Conservation (phyloP, 2,113 vertebrate species). For the Bufo bufo region DNA sequence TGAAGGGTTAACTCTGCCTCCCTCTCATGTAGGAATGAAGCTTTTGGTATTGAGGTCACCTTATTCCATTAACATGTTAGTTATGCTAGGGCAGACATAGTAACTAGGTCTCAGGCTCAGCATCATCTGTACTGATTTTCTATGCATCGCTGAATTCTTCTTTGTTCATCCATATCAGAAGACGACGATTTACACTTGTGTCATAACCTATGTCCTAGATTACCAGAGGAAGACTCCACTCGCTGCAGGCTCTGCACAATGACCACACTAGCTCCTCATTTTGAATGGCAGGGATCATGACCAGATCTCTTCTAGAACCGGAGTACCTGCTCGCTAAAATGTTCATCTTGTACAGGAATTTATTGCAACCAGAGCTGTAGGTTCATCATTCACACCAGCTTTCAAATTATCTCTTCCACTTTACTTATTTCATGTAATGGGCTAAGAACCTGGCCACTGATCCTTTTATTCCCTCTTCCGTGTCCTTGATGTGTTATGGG, state of each 20-base stretch:
- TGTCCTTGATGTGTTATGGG: constrained; percentile 1
- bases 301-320: not conserved
- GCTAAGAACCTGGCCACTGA: not conserved
- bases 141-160: constrained; percentile 35
- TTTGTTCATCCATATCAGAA: not conserved
- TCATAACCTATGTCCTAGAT: constrained; percentile 12
- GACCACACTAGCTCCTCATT: not conserved
- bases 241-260: not conserved
- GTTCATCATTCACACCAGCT: not conserved
- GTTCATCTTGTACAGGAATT: not conserved
- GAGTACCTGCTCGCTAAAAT: not conserved
- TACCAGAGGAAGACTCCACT: not conserved
- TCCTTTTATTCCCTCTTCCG: not conserved
- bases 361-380: not conserved
- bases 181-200: not conserved
- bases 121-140: constrained; percentile 45
- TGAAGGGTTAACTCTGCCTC: constrained; percentile 10
- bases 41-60: constrained; percentile 47
- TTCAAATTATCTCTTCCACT: constrained; percentile 27
- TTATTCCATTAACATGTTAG: constrained; percentile 53
- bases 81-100: constrained; percentile 40
- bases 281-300: not conserved
- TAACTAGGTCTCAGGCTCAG: constrained; percentile 48
- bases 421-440: not conserved
- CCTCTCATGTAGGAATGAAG: not conserved